Evolutionary conservation across 2,888 invertebrate genomes (phyloP), one percentile per base, ranked within the genome.

Genomic region (Dicyrtoma fusca): DNA sequence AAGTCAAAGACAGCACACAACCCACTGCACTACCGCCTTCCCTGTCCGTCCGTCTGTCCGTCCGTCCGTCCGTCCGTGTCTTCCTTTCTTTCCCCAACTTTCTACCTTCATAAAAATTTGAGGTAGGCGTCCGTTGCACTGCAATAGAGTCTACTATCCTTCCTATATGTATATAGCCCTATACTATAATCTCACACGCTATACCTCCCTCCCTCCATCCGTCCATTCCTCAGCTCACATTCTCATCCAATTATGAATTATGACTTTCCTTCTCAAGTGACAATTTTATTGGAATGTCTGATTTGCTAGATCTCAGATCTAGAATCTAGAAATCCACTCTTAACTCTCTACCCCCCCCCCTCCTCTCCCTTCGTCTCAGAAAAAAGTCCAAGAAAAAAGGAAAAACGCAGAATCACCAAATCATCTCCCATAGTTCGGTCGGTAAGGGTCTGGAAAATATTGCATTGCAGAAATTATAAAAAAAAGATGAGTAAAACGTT

Each of bases 261-360:
- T 77, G 78, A 77, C 76, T 76, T 64, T 25, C 34, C 42, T 26
- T 65, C 78, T 78, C 78, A 77, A 79, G 78, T 78, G 79, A 79
- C 79, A 79, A 77, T 79, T 79, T 79, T 75, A 79, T 79, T 78
- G 76, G 78, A 76, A 75, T 74, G 59, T 69, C 69, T 79, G 75
- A 78, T 76, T 53, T 53, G 14, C n/a, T n/a, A n/a, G n/a, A n/a
- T 11, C 34, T 34, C 34, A 34, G 3, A 3, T 79, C 79, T 25
- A 75, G 78, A 76, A 78, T 77, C 78, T 75, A 75, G 74, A 78
- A 78, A 79, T 78, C 79, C 77, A 78, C 79, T 79, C 76, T 71
- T 69, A 34, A 34, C 34, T 34, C 34, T 8, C 34, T 8, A 34
- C 34, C 34, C 3, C 45, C 65, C 51, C 47, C 59, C 65, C 71